These are phyloP conservation scores for Drosophila rellima DNA, from an alignment of 2,888 invertebrate species.

Conservation along the genomic window DNA sequence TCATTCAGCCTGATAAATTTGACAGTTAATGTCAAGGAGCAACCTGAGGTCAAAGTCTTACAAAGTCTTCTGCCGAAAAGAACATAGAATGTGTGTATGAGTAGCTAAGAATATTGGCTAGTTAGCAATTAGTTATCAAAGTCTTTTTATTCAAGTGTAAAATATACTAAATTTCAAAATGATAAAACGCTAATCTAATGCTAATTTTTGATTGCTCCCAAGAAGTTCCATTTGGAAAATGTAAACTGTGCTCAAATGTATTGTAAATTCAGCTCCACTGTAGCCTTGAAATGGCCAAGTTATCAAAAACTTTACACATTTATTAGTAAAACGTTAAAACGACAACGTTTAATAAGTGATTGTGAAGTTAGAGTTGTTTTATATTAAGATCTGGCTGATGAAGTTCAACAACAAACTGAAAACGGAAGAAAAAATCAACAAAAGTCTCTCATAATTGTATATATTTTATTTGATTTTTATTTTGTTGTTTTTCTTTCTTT, in stretches of 20 bases:
- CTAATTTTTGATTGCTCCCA: no score
- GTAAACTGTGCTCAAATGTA: not conserved
- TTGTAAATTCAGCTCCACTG: not conserved
- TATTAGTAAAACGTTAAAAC: not conserved
- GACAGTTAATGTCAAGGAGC: constrained; percentile 20
- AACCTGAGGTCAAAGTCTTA: constrained; percentile 4
- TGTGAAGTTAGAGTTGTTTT: constrained; percentile 6
- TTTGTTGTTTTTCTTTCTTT: no score
- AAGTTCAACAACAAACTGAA: not conserved
- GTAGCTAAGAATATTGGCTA: not conserved
- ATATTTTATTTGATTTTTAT: not conserved
- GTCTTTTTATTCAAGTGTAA: not conserved
- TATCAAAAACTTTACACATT: not conserved
- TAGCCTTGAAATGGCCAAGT: not conserved
- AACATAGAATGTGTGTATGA: not conserved
- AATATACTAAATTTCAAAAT: no score
- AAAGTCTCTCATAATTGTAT: constrained; percentile 5
- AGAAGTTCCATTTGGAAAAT: not conserved
- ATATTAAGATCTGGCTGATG: constrained; percentile 9
- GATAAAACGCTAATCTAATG: no score
- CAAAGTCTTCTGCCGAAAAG: not conserved
- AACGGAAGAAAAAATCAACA: constrained; percentile 25
- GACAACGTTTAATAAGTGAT: not conserved
- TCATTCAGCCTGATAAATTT: constrained; percentile 58
- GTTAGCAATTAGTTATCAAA: not conserved